Conservation (phyloP, 2,797 vertebrate genomes). For the Sebastes taczanowskii region DNA sequence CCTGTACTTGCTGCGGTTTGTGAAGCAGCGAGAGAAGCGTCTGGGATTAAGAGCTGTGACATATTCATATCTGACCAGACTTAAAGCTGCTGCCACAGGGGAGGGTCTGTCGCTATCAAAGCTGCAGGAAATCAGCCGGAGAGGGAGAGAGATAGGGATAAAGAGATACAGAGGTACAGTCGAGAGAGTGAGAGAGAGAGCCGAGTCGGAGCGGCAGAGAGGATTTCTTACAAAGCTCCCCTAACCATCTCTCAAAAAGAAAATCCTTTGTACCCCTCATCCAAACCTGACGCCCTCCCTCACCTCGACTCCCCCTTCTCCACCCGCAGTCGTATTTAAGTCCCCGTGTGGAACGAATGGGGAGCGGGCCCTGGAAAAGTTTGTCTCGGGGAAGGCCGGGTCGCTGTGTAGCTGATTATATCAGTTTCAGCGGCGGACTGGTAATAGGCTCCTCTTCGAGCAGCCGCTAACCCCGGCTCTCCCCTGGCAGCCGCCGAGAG, state of each 20-base stretch:
- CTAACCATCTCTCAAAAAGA: slow-evolving; percentile 78
- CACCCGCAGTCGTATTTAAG: slow-evolving; percentile 67
- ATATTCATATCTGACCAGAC: slow-evolving; percentile 84
- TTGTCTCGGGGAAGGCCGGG: slow-evolving; percentile 88
- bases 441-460: slow-evolving; percentile 99
- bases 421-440: slow-evolving; percentile 91
- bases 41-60: slow-evolving; percentile 82
- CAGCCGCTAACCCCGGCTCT: slow-evolving; percentile 90
- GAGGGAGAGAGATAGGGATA: slow-evolving; percentile 11
- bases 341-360: slow-evolving; percentile 75
- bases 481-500: slow-evolving; percentile 94
- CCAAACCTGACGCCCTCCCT: slow-evolving; percentile 71
- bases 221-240: slow-evolving; percentile 80
- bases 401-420: slow-evolving; percentile 95
- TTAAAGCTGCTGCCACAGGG: slow-evolving; percentile 73
- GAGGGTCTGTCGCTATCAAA: slow-evolving; percentile 84
- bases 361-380: slow-evolving; percentile 87
- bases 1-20: slow-evolving; percentile 43
- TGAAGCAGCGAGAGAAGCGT: slow-evolving; percentile 63
- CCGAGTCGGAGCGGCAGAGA: slow-evolving; percentile 60
- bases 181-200: slow-evolving; percentile 17
- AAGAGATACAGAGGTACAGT: slow-evolving; percentile 68
- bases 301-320: slow-evolving; percentile 51
- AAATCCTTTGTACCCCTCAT: slow-evolving; percentile 81
- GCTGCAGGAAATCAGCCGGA: slow-evolving; percentile 76